These are phyloP conservation scores for Empis stercorea DNA, from an alignment of 2,888 invertebrate species.

Conservation along the genomic window DNA sequence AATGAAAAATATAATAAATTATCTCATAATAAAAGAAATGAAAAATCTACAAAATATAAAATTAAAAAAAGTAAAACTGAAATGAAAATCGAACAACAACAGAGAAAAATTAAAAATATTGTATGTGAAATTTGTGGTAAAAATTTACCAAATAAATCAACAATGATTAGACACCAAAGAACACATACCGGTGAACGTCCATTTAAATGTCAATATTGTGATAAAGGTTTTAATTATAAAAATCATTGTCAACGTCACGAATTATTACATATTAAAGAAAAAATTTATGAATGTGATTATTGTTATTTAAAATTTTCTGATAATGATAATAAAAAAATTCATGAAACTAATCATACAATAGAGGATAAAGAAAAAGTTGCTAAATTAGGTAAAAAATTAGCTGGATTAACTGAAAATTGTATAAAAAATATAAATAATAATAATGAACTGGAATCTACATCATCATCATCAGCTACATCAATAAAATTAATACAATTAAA, in stretches of 20 bases:
- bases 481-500: too few relatives aligned
- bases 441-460: too few relatives aligned
- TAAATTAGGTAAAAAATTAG: not conserved
- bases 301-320: slow-evolving; percentile 3
- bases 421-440: too few relatives aligned
- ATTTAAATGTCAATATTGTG: slow-evolving; percentile 5
- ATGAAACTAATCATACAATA: not conserved
- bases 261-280: not conserved
- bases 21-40: too few relatives aligned
- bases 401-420: not conserved
- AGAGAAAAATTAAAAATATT: too few relatives aligned
- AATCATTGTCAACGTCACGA: slow-evolving; percentile 4
- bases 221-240: slow-evolving; percentile 4
- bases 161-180: slow-evolving; percentile 3
- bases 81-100: too few relatives aligned
- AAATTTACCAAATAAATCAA: slow-evolving; percentile 3
- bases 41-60: too few relatives aligned
- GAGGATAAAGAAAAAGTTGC: not conserved
- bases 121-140: slow-evolving; percentile 3
- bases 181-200: slow-evolving; percentile 3
- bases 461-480: too few relatives aligned
- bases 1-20: too few relatives aligned
- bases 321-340: not conserved
- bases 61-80: too few relatives aligned
- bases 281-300: slow-evolving; percentile 2